These are phyloP conservation scores for Polypedilum pembai DNA, from an alignment of 1,140 invertebrate genomes.

Conservation along the genomic window DNA sequence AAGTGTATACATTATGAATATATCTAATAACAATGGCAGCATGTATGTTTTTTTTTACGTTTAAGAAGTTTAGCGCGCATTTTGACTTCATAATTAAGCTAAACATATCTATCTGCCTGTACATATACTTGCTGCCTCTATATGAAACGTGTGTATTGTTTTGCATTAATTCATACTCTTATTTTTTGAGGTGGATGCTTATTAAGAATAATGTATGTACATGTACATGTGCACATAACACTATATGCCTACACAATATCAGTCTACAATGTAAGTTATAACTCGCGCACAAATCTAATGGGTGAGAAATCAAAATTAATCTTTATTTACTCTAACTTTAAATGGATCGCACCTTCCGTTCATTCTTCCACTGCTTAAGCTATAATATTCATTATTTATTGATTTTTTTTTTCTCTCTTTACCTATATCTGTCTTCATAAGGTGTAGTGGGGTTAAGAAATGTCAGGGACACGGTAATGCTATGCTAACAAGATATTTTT, in stretches of 20 bases:
- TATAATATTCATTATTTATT: neutral
- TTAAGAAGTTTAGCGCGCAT: neutral
- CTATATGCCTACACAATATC: too few species aligned
- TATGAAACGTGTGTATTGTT: slow-evolving; percentile 1
- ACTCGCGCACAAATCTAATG: neutral
- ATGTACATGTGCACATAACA: too few species aligned
- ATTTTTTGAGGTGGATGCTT: neutral
- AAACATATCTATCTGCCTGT: neutral
- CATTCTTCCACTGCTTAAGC: neutral
- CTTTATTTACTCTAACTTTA: too few species aligned
- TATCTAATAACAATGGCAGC: slow-evolving; percentile 7
- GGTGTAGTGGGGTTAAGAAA: neutral
- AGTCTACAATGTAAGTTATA: too few species aligned
- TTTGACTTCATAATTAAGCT: slow-evolving; percentile 13
- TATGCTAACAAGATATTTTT: neutral
- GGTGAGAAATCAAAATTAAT: neutral
- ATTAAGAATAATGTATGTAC: neutral
- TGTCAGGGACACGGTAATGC: neutral
- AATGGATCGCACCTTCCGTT: neutral
- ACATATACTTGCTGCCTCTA: neutral
- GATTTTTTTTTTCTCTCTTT: too few species aligned
- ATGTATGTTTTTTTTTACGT: neutral
- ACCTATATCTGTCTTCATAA: too few species aligned
- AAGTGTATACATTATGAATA: neutral
- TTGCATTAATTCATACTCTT: neutral